Base-by-base conservation (phyloP, 2,113 vertebrate genomes). In the Mirza zaza region DNA sequence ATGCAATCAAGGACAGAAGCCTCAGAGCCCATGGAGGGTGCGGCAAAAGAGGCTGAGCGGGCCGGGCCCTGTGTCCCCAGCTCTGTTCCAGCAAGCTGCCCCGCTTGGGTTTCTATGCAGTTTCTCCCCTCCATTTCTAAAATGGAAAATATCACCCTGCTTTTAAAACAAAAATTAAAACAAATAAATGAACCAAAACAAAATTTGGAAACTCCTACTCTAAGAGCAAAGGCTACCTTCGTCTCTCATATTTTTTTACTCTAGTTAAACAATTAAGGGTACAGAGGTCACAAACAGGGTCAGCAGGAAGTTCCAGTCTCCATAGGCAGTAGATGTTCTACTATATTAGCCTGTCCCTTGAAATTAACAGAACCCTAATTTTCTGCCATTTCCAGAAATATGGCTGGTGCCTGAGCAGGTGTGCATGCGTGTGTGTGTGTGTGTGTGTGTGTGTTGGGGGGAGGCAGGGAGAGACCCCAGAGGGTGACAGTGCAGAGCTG, bases 381-480 rank as follows among this genome's bases (percentile, higher is more conserved):
- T 77, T 57, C 29, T 8, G 1, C 45, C 23, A 2, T 71, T 92
- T 89, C 27, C 32, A 27, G 63, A 80, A 42, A 36, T 15, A 11
- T 17, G 50, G 39, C 32, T 3, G 1, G 34, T 36, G 11, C 42
- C 11, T 59, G n/a, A 42, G 14, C 10, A 45, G 17, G 34, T 3
- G 42, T 59, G 57, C 23, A 21, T 59, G 21, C 25, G 23, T 59
- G 57, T 59, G 21, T 59, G 21, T 25, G 10, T 61, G 59, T 25
- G 18, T 8, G 8, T 20, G 57, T 21, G 1, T 20, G 57, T 23
- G 2, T 52, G 50, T 52, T 52, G 50, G 15, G 50, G 15, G 52
- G 32, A 27, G 23, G 2, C 13, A 2, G 39, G 18, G 3, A 0
- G 4, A 42, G 45, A 67, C 27, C 21, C 34, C 0, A 0, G 21